phyloP scores from a whole-genome alignment of 2,113 vertebrate species.

The Antigone vipio region DNA sequence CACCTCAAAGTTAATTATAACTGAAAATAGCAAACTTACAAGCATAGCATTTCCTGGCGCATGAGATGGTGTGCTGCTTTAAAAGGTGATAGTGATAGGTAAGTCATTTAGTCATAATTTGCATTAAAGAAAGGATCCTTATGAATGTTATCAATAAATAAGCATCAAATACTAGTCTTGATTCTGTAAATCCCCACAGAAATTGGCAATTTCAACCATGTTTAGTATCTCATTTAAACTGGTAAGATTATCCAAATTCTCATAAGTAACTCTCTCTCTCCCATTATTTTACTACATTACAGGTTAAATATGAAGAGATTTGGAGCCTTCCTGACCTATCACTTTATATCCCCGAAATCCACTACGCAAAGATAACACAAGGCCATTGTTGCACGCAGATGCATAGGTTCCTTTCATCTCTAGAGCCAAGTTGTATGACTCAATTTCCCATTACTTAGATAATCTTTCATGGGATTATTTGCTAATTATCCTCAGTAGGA shows the following conservation, averaged over 20 bases:
- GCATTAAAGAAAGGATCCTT: not conserved
- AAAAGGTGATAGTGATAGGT: not conserved
- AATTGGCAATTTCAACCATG: not conserved
- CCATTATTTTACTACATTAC: not conserved
- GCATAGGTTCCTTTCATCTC: not conserved
- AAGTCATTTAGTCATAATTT: not conserved
- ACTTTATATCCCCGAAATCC: not conserved
- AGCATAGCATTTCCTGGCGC: not conserved
- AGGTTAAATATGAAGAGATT: not conserved
- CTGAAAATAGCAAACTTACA: not conserved
- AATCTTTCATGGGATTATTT: constrained; percentile 6
- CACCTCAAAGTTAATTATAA: not conserved
- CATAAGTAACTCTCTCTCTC: not conserved
- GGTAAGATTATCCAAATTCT: not conserved
- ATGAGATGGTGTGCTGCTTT: not conserved
- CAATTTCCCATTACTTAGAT: constrained; percentile 28
- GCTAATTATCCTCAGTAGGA: constrained; percentile 15
- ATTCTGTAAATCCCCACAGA: not conserved
- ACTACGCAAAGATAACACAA: not conserved
- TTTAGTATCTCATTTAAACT: not conserved
- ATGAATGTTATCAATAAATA: not conserved
- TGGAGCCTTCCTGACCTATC: not conserved
- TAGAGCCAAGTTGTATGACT: not conserved
- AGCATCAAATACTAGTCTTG: not conserved
- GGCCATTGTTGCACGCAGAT: not conserved